phyloP scores from a whole-genome alignment of 2,113 vertebrate species.

The Chauna torquata region DNA sequence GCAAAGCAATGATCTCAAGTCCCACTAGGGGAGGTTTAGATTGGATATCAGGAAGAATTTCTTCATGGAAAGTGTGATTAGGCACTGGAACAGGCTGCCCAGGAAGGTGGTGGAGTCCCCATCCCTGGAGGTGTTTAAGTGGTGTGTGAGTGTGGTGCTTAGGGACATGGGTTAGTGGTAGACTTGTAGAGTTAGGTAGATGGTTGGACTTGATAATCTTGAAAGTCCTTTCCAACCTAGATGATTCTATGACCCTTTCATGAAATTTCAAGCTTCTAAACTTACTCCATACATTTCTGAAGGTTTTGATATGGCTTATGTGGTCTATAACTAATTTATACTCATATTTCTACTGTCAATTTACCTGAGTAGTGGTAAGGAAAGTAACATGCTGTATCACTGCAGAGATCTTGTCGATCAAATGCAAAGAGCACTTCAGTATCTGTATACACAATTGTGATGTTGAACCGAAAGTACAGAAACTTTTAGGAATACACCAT shows the following conservation, averaged over 20 bases:
- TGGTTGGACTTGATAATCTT: background rate
- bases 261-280: background rate
- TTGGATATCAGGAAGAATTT: background rate
- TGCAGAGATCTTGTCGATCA: conserved; percentile 34
- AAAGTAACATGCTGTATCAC: background rate
- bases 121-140: background rate
- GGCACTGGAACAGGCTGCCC: background rate
- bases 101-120: background rate
- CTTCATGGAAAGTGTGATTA: background rate
- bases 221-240: background rate
- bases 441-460: background rate
- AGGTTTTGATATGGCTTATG: background rate
- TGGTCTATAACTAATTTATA: background rate
- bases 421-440: background rate
- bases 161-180: background rate
- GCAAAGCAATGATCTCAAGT: background rate
- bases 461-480: background rate
- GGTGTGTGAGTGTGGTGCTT: background rate
- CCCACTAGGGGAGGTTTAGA: background rate
- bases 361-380: background rate
- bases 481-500: background rate
- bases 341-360: background rate
- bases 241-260: background rate
- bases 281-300: background rate
- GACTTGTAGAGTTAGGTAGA: background rate